Percentiles rank a stretch among this genome's conserved stretches.
These are phyloP conservation scores for Pangasius krempfi DNA, from an alignment of 2,797 vertebrate species.

Conservation along the genomic window DNA sequence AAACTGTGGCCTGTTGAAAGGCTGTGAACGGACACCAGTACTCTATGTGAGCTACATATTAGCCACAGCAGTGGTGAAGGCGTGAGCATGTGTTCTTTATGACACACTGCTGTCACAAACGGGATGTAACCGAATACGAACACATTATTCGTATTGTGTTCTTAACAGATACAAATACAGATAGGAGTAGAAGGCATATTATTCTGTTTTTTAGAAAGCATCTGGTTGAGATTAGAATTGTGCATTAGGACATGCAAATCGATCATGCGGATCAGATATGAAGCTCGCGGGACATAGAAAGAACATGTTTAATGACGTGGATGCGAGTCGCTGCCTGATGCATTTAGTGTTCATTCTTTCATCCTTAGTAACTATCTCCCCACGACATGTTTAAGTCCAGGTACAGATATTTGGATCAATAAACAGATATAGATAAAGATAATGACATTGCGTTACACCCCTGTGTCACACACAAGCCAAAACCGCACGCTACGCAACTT, in stretches of 20 bases:
- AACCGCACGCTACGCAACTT: background rate
- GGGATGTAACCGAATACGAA: background rate
- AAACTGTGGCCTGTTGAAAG: slow-evolving; percentile 7
- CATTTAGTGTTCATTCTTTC: no score
- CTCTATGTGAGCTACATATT: background rate
- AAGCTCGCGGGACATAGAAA: background rate
- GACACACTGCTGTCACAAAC: background rate
- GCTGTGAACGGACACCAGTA: background rate
- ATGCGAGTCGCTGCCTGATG: background rate
- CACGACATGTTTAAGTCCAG: background rate
- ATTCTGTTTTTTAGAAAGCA: background rate
- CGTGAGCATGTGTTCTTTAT: no score
- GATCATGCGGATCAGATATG: background rate
- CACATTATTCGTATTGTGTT: background rate
- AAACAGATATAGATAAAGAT: background rate
- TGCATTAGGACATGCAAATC: background rate
- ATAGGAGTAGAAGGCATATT: background rate
- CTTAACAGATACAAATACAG: background rate
- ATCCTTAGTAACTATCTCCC: background rate
- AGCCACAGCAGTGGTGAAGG: background rate
- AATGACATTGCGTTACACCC: background rate
- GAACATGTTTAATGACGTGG: background rate
- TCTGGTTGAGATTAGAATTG: background rate
- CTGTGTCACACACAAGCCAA: background rate
- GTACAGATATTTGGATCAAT: background rate